Conservation (phyloP, 1,140 invertebrate genomes). For the Sogatella furcifera region DNA sequence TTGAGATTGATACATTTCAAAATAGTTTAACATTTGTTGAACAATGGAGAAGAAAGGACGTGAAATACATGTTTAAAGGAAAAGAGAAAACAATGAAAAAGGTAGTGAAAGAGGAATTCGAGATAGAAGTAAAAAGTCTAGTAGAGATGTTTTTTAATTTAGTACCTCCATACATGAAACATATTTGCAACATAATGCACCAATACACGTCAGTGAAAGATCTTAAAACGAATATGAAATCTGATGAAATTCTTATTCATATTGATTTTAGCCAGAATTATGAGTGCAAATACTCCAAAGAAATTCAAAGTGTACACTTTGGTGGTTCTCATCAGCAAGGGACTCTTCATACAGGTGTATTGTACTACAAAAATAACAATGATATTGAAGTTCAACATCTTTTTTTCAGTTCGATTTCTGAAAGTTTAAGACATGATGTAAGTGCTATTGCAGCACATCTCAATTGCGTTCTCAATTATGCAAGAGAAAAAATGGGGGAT, state of each 20-base stretch:
- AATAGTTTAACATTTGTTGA: conserved; percentile 8
- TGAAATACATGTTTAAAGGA: not conserved
- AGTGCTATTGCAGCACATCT: conserved; percentile 29
- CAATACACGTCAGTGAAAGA: too few relatives aligned
- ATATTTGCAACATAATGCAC: conserved; percentile 24
- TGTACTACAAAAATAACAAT: conserved; percentile 15
- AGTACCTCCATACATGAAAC: conserved; percentile 15
- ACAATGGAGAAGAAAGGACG: conserved; percentile 10
- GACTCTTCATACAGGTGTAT: conserved; percentile 30
- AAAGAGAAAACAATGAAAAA: not conserved
- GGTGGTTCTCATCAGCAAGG: conserved; percentile 25
- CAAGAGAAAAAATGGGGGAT: not conserved
- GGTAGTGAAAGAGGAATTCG: conserved; percentile 11
- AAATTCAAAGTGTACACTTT: conserved; percentile 29
- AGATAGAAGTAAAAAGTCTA: conserved; percentile 8
- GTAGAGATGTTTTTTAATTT: conserved; percentile 7
- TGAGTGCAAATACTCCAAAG: conserved; percentile 26
- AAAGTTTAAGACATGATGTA: not conserved
- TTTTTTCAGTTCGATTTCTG: conserved; percentile 29
- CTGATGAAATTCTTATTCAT: conserved; percentile 23
- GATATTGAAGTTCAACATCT: not conserved
- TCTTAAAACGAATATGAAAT: not conserved
- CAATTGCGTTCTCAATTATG: conserved; percentile 8
- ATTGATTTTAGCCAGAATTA: conserved; percentile 31
- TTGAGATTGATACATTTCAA: conserved; percentile 4